Evolutionary conservation across 2,888 invertebrate genomes (phyloP).

Genomic region (Chesias legatella): DNA sequence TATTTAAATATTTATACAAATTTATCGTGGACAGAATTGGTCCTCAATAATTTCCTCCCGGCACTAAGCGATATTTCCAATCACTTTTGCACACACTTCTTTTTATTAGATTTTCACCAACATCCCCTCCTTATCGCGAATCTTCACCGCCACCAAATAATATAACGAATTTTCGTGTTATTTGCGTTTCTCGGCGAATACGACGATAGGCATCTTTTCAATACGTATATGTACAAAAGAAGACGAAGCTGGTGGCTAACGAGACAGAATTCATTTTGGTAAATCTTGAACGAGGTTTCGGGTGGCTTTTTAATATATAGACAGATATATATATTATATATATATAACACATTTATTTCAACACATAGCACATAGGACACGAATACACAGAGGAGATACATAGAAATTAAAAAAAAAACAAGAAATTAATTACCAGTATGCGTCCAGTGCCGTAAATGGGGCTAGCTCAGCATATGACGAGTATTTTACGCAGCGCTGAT

Average conservation of each 20-base stretch:
- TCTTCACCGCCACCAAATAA: slow-evolving; percentile 59
- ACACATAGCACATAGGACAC: no score
- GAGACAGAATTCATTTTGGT: no score
- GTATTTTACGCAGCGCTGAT: no score
- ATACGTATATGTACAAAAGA: slow-evolving; percentile 49
- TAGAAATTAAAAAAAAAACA: no score
- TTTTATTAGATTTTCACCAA: slow-evolving; percentile 62
- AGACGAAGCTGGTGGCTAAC: slow-evolving; percentile 30
- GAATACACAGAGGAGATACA: no score
- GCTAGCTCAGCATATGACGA: no score
- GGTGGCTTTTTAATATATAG: no score
- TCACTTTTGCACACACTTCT: slow-evolving; percentile 43
- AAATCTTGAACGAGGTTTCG: no score
- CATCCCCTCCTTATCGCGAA: slow-evolving; percentile 48
- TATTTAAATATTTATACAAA: neutral
- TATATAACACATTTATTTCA: no score
- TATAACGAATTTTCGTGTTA: slow-evolving; percentile 62
- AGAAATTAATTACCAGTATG: no score
- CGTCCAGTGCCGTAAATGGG: no score
- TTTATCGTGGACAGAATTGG: slow-evolving; percentile 2
- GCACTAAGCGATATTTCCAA: slow-evolving; percentile 57
- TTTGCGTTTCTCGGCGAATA: slow-evolving; percentile 50
- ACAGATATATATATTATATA: no score
- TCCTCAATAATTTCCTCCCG: slow-evolving; percentile 25
- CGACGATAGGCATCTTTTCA: slow-evolving; percentile 42